phyloP scores from a whole-genome alignment of 2,888 invertebrate species.

The Tinea pellionella region DNA sequence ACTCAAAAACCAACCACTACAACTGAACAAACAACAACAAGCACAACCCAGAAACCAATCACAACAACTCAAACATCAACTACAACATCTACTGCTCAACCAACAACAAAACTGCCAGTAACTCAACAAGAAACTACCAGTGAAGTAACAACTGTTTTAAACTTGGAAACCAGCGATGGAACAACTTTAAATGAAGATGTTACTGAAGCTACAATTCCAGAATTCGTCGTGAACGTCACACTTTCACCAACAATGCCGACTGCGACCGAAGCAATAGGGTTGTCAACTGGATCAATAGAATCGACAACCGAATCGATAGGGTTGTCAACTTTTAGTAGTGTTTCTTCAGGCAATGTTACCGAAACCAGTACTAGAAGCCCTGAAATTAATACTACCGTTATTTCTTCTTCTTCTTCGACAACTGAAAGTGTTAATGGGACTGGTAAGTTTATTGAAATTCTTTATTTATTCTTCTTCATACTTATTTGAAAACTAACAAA shows the following conservation, averaged over 20 bases:
- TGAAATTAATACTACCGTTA: conserved; percentile 17
- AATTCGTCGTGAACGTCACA: conserved; percentile 52
- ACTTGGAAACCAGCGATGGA: background rate
- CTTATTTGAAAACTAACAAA: too few relatives aligned
- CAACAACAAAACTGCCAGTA: conserved; percentile 13
- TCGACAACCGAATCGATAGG: background rate
- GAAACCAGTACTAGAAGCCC: conserved; percentile 8
- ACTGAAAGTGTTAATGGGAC: conserved; percentile 1
- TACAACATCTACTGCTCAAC: conserved; percentile 20
- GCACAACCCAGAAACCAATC: conserved; percentile 25
- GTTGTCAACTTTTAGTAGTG: conserved; percentile 28
- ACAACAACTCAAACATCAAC: conserved; percentile 35
- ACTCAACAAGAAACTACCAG: background rate
- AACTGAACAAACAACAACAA: conserved; percentile 23
- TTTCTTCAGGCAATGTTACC: conserved; percentile 27
- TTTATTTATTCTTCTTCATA: too few relatives aligned
- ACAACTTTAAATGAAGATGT: conserved; percentile 3
- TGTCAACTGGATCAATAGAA: conserved; percentile 22
- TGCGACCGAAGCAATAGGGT: conserved; percentile 31
- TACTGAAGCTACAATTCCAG: conserved; percentile 26
- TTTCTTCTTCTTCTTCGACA: background rate
- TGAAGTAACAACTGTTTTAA: background rate
- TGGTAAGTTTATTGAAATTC: background rate
- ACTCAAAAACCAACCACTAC: conserved; percentile 16
- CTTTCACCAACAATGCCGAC: conserved; percentile 38